phyloP scores from a whole-genome alignment of 1,140 invertebrate species.

The Dinothrombium tinctorium region DNA sequence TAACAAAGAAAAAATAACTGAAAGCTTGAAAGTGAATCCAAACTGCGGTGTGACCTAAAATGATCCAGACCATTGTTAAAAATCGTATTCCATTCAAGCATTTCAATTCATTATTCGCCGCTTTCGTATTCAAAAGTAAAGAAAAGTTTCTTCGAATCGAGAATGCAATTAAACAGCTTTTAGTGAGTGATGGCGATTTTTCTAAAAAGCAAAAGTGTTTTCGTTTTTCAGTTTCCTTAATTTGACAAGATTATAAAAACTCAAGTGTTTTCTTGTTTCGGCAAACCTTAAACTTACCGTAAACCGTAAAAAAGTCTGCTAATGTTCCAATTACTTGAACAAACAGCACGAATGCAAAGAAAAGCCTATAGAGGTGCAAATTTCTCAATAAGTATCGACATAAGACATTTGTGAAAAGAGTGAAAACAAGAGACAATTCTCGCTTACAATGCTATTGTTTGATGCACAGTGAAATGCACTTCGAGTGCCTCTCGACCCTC shows the following conservation, averaged over 20 bases:
- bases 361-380: too few relatives aligned
- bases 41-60: slow-evolving; percentile 48
- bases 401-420: too few relatives aligned
- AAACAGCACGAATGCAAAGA: neutral
- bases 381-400: too few relatives aligned
- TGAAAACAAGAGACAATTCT: neutral
- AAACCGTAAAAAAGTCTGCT: neutral
- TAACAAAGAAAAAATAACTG: neutral
- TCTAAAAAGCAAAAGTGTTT: too few relatives aligned
- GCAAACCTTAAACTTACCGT: neutral
- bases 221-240: too few relatives aligned
- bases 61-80: slow-evolving; percentile 75
- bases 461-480: neutral
- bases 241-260: too few relatives aligned
- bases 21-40: neutral
- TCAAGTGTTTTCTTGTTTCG: too few relatives aligned
- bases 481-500: neutral
- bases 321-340: neutral
- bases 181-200: too few relatives aligned
- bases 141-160: neutral
- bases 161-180: neutral
- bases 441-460: neutral
- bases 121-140: neutral
- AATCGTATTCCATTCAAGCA: slow-evolving; percentile 49
- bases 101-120: neutral